Evolutionary conservation across 2,797 vertebrate genomes (phyloP), one percentile per base, ranked within the genome.

Genomic region (Halcyon badia): DNA sequence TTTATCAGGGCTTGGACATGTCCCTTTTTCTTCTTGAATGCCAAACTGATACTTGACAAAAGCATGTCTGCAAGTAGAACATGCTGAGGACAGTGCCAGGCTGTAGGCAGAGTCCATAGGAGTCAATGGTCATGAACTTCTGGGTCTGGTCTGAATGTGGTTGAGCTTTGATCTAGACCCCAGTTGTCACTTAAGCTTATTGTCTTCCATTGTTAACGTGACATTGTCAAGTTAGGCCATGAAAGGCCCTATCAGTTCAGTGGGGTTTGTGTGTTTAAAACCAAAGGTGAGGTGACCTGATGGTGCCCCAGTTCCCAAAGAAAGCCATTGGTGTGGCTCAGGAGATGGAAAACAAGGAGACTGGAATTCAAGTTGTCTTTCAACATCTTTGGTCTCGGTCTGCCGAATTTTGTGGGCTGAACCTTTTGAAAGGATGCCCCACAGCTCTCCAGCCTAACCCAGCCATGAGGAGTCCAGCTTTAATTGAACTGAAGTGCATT

Each of bases 331-430:
- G 10, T 6, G 39, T 3, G 13, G 52, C 42, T 25, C 35, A 4
- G 6, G 48, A 22, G 73, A 44, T 91, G 84, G 35, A 18, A 22
- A 30, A 33, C 3, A 1, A 10, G 21, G 35, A 41, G 24, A 26
- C 65, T 69, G 49, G 8, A 25, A 18, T 33, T 24, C 1, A 1
- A 24, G 39, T 6, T 0, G 0, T 14, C 33, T 51, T 4, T 2
- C 15, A 6, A 7, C 26, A 56, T 5, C 17, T 58, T 62, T 26
- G 60, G 26, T 35, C 60, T 85, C 66, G 8, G 30, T 25, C 64
- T 44, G 49, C 33, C 10, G 68, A 35, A 20, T 19, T 14, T 0
- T 1, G 8, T 2, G 41, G 60, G 39, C 25, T 68, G 39, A 5
- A 10, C 3, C 9, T 17, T 37, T 31, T 46, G 41, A 4, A 33